Conservation (phyloP, 2,797 vertebrate species). For the Schizopygopsis malacanthus region DNA sequence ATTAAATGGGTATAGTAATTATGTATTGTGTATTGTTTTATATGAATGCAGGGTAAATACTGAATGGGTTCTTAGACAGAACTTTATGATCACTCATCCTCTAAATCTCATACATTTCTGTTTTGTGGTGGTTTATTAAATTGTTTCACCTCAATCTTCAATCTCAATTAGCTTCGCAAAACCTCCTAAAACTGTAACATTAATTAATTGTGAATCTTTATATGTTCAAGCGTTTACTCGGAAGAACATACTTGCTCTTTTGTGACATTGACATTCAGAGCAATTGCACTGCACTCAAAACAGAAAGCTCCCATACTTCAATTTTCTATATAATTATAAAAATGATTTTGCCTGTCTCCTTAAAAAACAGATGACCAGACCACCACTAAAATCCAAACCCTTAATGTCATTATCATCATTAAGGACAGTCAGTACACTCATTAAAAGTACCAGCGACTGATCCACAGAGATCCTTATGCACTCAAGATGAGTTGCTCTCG, state of each 20-base stretch:
- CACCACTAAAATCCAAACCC: not conserved
- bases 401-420: not conserved
- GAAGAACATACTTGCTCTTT: not conserved
- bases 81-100: not conserved
- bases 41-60: constrained; percentile 1
- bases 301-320: not conserved
- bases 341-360: not conserved
- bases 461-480: constrained; percentile 2
- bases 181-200: not conserved
- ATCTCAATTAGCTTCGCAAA: not conserved
- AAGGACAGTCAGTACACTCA: not conserved
- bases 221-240: not conserved
- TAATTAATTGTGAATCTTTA: not conserved
- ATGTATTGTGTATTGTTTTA: not conserved
- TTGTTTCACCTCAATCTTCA: not conserved
- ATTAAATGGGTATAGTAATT: not conserved
- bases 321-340: constrained; percentile 18
- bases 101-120: not conserved
- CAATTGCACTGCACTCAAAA: not conserved
- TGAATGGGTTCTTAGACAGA: not conserved
- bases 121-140: not conserved
- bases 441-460: not conserved
- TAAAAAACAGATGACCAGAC: constrained; percentile 9
- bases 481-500: constrained; percentile 27
- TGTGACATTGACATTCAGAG: not conserved